Base-by-base conservation (phyloP, 2,888 invertebrate species). In the Acanthoscelides obtectus region DNA sequence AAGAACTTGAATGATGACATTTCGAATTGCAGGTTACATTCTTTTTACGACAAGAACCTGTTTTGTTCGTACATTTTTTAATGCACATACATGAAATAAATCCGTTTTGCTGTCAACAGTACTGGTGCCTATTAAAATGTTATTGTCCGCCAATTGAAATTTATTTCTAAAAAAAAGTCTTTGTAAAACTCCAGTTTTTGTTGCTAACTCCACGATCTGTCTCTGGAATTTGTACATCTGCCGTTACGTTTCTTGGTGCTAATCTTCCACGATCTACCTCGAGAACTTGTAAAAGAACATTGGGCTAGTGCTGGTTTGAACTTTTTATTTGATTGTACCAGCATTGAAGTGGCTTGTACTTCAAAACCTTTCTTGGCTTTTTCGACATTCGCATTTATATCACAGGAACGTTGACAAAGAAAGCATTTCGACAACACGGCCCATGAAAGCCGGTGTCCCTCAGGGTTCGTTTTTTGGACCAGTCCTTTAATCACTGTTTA, bases 11-110 rank as follows among this genome's bases (percentile, higher is more conserved):
- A 69, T 72, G 68, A 27, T 68, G 68, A 45, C 69, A 72, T 70
- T 73, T 72, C 64, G 68, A 73, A 73, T 67, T 72, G 68, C 73
- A 73, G 63, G 67, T n/a, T n/a, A n/a, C n/a, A n/a, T n/a, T n/a
- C n/a, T n/a, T n/a, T n/a, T n/a, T n/a, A n/a, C n/a, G n/a, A n/a
- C n/a, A n/a, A n/a, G n/a, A n/a, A n/a, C n/a, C n/a, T n/a, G n/a
- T n/a, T n/a, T n/a, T 72, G 25, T n/a, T 69, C 64, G 65, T 72
- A 64, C 66, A 63, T 22, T 72, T 45, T 71, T 71, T 66, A 69
- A 72, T 21, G 68, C 66, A 64, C 69, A 68, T 63, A 8, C n/a
- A n/a, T n/a, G n/a, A n/a, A n/a, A n/a, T n/a, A n/a, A n/a, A n/a
- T n/a, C n/a, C n/a, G n/a, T n/a, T 8, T 63, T 63, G 12, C 19